Evolutionary conservation across 2,113 vertebrate species (phyloP).

Genomic region (Montifringilla adamsi): DNA sequence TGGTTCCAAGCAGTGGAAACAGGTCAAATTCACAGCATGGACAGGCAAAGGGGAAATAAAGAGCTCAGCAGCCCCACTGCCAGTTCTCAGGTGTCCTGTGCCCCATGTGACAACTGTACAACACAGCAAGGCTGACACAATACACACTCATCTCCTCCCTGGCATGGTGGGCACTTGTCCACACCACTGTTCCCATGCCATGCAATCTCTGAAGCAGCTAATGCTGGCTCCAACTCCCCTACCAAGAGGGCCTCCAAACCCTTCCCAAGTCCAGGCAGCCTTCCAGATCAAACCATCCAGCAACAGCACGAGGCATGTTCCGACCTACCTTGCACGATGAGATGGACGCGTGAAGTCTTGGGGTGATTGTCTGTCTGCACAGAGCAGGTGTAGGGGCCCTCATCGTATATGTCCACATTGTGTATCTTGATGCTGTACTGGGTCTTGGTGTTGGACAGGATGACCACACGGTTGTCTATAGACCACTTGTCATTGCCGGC

Average conservation of each 20-base stretch:
- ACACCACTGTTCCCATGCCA: rapidly evolving
- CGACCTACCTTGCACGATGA: constrained; percentile 92
- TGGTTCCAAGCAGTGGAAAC: rapidly evolving
- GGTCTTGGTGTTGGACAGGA: constrained; percentile 90
- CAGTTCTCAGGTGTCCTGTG: background rate
- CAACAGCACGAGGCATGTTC: rapidly evolving
- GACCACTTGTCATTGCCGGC: constrained; percentile 96
- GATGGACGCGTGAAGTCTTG: constrained; percentile 90
- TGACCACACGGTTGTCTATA: constrained; percentile 91
- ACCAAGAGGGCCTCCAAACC: background rate
- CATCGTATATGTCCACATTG: constrained; percentile 89
- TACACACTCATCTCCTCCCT: background rate
- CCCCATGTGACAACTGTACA: rapidly evolving
- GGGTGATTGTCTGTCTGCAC: constrained; percentile 96
- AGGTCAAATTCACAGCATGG: too few relatives aligned
- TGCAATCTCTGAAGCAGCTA: rapidly evolving
- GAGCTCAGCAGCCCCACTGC: rapidly evolving
- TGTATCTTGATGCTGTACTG: constrained; percentile 98
- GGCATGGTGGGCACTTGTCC: rapidly evolving
- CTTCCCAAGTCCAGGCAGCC: background rate
- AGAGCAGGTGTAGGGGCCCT: constrained; percentile 94
- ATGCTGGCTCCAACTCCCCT: background rate
- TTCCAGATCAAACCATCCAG: background rate
- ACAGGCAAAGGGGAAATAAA: background rate
- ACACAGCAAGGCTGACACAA: background rate